phyloP scores from a whole-genome alignment of 2,888 invertebrate genomes.

The Eristalinus sepulchralis region DNA sequence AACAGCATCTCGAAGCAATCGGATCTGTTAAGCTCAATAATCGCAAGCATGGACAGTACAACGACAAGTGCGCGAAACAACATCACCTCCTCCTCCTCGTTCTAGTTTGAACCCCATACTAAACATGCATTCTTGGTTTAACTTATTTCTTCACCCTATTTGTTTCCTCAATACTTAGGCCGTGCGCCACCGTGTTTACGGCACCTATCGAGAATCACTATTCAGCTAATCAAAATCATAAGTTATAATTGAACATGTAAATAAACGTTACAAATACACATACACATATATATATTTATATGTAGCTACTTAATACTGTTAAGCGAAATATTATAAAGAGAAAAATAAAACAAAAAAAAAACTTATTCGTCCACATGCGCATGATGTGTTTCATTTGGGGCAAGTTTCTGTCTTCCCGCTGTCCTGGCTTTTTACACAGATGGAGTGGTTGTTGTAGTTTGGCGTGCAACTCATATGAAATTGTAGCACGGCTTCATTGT shows the following conservation, averaged over 20 bases:
- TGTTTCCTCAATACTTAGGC: slow-evolving; percentile 19
- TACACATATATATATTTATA: slow-evolving; percentile 69
- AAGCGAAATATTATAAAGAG: slow-evolving; percentile 65
- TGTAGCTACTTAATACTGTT: slow-evolving; percentile 70
- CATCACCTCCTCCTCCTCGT: slow-evolving; percentile 68
- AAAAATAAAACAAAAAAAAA: slow-evolving; percentile 61
- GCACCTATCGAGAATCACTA: slow-evolving; percentile 61
- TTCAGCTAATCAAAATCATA: slow-evolving; percentile 68
- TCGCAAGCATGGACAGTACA: slow-evolving; percentile 80
- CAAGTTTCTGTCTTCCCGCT: background rate
- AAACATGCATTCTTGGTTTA: slow-evolving; percentile 56
- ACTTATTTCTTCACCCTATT: slow-evolving; percentile 58
- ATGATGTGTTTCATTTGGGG: slow-evolving; percentile 15
- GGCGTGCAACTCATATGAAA: no score
- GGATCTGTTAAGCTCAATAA: slow-evolving; percentile 80
- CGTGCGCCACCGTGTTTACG: slow-evolving; percentile 25
- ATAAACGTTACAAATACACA: slow-evolving; percentile 68
- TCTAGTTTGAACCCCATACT: slow-evolving; percentile 42
- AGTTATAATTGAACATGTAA: slow-evolving; percentile 64
- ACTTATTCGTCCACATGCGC: slow-evolving; percentile 68
- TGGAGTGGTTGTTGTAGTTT: no score
- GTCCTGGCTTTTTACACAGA: background rate
- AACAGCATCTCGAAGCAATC: slow-evolving; percentile 64
- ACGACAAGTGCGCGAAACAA: slow-evolving; percentile 71
- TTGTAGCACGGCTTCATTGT: no score